Evolutionary conservation across 2,113 vertebrate species (phyloP), one percentile per base, ranked within the genome.

Genomic region (Ceyx melanurus): DNA sequence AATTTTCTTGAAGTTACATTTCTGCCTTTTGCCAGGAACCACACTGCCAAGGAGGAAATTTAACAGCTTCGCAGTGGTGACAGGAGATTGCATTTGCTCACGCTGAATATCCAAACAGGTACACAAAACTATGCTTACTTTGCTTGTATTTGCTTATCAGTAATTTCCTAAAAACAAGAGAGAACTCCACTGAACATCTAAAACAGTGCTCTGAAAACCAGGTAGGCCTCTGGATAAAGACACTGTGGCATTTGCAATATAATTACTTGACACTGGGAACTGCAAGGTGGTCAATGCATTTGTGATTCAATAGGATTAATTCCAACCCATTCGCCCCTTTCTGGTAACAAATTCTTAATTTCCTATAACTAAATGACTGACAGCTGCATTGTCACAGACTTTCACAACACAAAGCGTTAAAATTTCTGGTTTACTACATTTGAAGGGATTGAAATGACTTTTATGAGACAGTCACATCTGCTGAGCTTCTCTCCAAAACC

Each of bases 281-380:
- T 3, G 5, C 31, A 57, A 76, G 29, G 62, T 77, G 70, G 42
- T 75, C 37, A 43, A 61, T 60, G 35, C 51, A 67, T 78, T 43
- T 26, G 60, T 43, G 80, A 72, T 94, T 91, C 81, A 90, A 77
- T 60, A 58, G 58, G 33, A 94, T 81, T 89, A 85, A 89, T 82
- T 93, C 87, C 76, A 88, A 67, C 9, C 42, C 78, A 53, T n/a
- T 66, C 60, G n/a, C 13, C 15, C 31, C 40, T 15, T 82, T 90
- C 60, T 73, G 70, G 56, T 89, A 94, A 87, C n/a, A 33, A 54
- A 73, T 19, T 74, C 42, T 78, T 93, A 2, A 50, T 50, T 92
- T 82, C 37, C 50, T 71, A 53, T 76, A 68, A 42, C 29, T 89
- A 43, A 79, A 61, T 65, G 74, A 70, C 12, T 16, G 35, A 68